Evolutionary conservation across 2,113 vertebrate genomes (phyloP), one percentile per base, ranked within the genome.

Genomic region (Nerophis lumbriciformis): DNA sequence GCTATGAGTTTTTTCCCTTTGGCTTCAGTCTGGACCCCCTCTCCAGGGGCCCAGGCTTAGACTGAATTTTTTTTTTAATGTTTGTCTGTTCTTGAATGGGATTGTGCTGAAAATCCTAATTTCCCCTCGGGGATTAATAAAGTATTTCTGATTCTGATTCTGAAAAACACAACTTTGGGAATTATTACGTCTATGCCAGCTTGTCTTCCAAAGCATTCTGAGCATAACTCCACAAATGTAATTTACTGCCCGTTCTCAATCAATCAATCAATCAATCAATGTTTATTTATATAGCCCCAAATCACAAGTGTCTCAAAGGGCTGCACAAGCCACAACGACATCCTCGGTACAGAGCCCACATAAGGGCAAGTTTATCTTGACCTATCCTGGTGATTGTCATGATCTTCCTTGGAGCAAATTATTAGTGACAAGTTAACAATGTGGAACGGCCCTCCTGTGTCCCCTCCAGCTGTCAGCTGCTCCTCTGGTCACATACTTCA

Each of bases 381-480:
- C 2, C 5, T 56, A 10, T 56, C 53, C 9, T 8, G 53, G 36
- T 37, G 36, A 54, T 6, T n/a, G 14, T 14, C 53, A 8, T 38
- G 36, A 7, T 9, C 53, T 21, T 36, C 7, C 53, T 56, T 9
- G n/a, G 36, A 39, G 5, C 15, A 54, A 54, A 54, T 15, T 54
- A 54, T n/a, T 54, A n/a, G 53, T n/a, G 53, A 54, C 53, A 54
- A 54, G 35, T 39, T 39, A 56, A 36, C 15, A 38, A 15, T 8
- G 5, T 56, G 14, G n/a, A 21, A 58, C 63, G 61, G 28, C 62
- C 62, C 66, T 66, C 59, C 61, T 63, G 71, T 37, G 49, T 63
- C 57, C n/a, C 49, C 69, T 62, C 47, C 66, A 55, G 58, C 76
- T 81, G 69, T 79, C 77, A 79, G 47, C 75, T 74, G 76, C 67